phyloP scores from a whole-genome alignment of 2,888 invertebrate genomes.

The Poecilobothrus nobilitatus region DNA sequence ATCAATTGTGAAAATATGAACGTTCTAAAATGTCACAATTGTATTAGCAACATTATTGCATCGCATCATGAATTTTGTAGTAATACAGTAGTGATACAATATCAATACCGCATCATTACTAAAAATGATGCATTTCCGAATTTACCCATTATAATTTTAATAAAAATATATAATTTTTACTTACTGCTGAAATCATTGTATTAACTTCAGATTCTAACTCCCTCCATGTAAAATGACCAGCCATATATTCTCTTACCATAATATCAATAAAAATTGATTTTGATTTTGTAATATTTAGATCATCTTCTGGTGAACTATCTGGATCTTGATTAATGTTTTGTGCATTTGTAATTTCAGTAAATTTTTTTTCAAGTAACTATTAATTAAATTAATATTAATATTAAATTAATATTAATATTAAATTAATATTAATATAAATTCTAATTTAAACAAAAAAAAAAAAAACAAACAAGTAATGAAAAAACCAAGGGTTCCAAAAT shows the following conservation, averaged over 20 bases:
- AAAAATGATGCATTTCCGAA: too few relatives aligned
- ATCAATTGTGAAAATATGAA: too few relatives aligned
- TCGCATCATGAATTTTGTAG: too few relatives aligned
- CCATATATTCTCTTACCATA: slow-evolving; percentile 31
- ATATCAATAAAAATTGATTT: slow-evolving; percentile 29
- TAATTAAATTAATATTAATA: background rate
- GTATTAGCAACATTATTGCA: too few relatives aligned
- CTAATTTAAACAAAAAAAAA: too few relatives aligned
- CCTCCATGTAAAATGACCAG: slow-evolving; percentile 30
- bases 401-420: too few relatives aligned
- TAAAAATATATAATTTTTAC: background rate
- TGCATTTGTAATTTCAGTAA: background rate
- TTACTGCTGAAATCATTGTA: slow-evolving; percentile 32
- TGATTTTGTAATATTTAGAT: slow-evolving; percentile 21
- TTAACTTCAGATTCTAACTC: slow-evolving; percentile 37
- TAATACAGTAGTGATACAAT: too few relatives aligned
- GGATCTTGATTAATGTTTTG: background rate
- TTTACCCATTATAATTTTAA: background rate
- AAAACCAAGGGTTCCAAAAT: too few relatives aligned
- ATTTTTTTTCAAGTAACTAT: background rate
- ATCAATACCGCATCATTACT: too few relatives aligned
- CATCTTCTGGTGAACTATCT: slow-evolving; percentile 8
- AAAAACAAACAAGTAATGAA: too few relatives aligned
- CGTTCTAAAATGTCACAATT: too few relatives aligned
- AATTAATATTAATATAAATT: too few relatives aligned